These are phyloP conservation scores for Caenorhabditis panamensis DNA, from an alignment of 2,888 invertebrate genomes.

Conservation along the genomic window DNA sequence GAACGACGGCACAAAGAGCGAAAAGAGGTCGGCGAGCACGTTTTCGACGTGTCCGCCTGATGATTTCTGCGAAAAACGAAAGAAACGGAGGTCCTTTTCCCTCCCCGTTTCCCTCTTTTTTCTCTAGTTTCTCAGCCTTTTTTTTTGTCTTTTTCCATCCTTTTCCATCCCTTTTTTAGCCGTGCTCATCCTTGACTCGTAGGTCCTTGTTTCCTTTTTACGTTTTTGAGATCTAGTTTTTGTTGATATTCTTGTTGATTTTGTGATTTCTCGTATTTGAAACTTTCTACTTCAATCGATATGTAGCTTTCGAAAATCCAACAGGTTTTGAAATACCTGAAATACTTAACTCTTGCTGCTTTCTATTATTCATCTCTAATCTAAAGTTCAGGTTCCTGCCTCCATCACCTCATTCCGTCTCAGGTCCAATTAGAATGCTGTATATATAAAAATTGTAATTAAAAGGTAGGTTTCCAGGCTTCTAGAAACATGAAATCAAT, in stretches of 20 bases:
- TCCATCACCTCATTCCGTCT: neutral
- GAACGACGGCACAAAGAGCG: conserved; percentile 69
- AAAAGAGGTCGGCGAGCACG: conserved; percentile 54
- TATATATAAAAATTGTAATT: too few relatives aligned
- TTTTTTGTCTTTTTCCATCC: conserved; percentile 7
- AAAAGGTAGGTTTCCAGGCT: too few relatives aligned
- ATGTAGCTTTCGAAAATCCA: too few relatives aligned
- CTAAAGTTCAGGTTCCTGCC: neutral
- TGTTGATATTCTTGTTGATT: neutral
- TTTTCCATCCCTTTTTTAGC: neutral
- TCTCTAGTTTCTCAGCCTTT: conserved; percentile 14
- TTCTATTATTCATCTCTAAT: neutral
- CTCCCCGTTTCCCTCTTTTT: conserved; percentile 3
- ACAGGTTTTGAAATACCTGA: too few relatives aligned
- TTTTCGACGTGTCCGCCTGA: conserved; percentile 52
- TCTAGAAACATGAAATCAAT: too few relatives aligned
- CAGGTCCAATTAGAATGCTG: neutral
- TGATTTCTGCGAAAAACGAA: conserved; percentile 9
- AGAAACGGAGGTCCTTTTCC: neutral
- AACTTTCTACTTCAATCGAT: too few relatives aligned
- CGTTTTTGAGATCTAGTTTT: neutral
- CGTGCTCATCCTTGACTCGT: neutral
- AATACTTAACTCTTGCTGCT: neutral
- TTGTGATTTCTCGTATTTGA: too few relatives aligned
- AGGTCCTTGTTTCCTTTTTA: neutral